Evolutionary conservation across 2,113 vertebrate genomes (phyloP), one percentile per base, ranked within the genome.

Genomic region (Perccottus glenii): DNA sequence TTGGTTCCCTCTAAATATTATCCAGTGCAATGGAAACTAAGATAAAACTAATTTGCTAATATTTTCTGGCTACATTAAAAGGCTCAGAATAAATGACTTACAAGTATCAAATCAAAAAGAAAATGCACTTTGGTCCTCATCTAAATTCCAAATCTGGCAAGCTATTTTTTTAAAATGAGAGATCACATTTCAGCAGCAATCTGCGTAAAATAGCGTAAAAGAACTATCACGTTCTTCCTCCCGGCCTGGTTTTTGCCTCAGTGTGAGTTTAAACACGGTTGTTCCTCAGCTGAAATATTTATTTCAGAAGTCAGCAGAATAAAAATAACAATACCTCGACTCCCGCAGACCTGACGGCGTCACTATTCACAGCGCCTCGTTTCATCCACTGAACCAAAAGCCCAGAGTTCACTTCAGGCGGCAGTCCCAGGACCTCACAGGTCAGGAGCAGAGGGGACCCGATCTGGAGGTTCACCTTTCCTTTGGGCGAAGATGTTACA

Each of bases 361-460:
- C 78, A 9, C 81, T 47, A 74, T 66, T 80, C 1, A 42, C 65
- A 6, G 85, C 66, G 19, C 90, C 89, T 12, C 85, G 80, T 77
- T 85, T 87, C 90, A 91, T 90, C 92, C 92, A 94, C 84, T 92
- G 87, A 46, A 93, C 89, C 67, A 90, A 86, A 59, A 92, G 79
- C 11, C 85, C 89, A 0, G 93, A 66, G 84, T 84, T 69, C 6
- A 88, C 27, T 69, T 91, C 44, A 36, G 81, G 1, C 5, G 92
- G 90, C 73, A 90, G 77, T 65, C 94, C 95, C 5, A 88, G 79
- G 68, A 96, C 92, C 0, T 93, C 89, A 45, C 94, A 95, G 0
- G 79, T 88, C 9, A 94, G 90, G 7, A 88, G 91, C 14, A 92
- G 93, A 42, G 91, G 94, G 0, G 91, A 85, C 0, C 92, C 92